These are phyloP conservation scores for Ladona fulva DNA, from an alignment of 1,140 invertebrate species.

Conservation along the genomic window DNA sequence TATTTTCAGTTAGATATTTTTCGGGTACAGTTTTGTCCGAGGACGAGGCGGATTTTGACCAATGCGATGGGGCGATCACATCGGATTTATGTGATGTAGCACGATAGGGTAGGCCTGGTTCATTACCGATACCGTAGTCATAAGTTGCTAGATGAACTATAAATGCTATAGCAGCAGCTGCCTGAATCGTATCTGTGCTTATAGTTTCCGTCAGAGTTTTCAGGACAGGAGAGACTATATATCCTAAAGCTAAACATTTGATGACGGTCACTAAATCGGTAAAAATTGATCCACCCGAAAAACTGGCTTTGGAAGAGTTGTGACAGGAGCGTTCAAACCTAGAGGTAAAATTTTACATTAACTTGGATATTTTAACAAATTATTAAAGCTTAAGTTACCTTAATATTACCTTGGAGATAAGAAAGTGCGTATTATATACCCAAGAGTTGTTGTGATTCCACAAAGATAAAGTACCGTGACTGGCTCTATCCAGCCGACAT, in stretches of 20 bases:
- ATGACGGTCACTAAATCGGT: slow-evolving; percentile 57
- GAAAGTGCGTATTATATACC: slow-evolving; percentile 45
- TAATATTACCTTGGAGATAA: slow-evolving; percentile 30
- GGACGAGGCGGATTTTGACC: neutral
- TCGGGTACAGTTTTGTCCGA: neutral
- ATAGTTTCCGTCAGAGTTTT: slow-evolving; percentile 92
- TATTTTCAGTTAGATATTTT: neutral
- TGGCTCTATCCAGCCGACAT: slow-evolving; percentile 54
- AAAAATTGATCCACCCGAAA: slow-evolving; percentile 27
- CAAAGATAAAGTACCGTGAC: slow-evolving; percentile 48
- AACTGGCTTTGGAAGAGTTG: slow-evolving; percentile 28
- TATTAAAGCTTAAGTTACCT: no score
- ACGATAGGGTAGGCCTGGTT: slow-evolving; percentile 56
- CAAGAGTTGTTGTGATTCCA: slow-evolving; percentile 42
- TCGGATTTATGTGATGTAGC: slow-evolving; percentile 49
- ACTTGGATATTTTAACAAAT: no score
- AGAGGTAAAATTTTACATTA: no score
- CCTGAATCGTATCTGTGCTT: slow-evolving; percentile 94
- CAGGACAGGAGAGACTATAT: slow-evolving; percentile 79
- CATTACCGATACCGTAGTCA: slow-evolving; percentile 57
- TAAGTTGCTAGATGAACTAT: slow-evolving; percentile 81
- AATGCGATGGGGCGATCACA: neutral
- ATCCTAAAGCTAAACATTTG: slow-evolving; percentile 74
- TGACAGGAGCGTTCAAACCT: no score
- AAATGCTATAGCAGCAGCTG: slow-evolving; percentile 79